These are phyloP conservation scores for Melipona bicolor DNA, from an alignment of 2,888 invertebrate genomes.

Conservation along the genomic window DNA sequence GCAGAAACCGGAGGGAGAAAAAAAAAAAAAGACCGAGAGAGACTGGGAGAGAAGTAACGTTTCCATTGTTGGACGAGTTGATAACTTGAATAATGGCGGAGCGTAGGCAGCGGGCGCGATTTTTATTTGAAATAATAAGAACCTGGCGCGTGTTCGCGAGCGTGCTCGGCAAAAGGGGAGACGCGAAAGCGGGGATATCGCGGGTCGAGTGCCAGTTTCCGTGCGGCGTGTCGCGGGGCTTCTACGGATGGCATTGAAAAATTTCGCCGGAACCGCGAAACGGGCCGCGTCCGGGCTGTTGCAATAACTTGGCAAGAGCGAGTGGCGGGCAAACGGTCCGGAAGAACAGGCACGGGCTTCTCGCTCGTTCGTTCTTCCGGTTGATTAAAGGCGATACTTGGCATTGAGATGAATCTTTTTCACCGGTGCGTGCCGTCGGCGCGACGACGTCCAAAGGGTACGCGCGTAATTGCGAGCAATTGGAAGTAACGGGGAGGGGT, in stretches of 20 bases:
- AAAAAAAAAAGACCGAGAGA: not conserved
- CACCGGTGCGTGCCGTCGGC: no score
- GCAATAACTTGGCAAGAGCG: conserved; percentile 3
- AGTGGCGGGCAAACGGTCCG: not conserved
- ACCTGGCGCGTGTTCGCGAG: conserved; percentile 3
- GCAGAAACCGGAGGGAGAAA: not conserved
- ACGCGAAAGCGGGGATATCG: not conserved
- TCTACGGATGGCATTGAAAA: not conserved
- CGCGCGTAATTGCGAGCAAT: conserved; percentile 13
- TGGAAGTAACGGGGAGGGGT: conserved; percentile 13
- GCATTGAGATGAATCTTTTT: not conserved
- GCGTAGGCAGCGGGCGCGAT: conserved; percentile 7
- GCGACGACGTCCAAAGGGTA: not conserved
- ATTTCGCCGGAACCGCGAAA: not conserved
- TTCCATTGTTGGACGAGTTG: conserved; percentile 48
- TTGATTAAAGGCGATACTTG: not conserved
- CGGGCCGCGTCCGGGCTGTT: not conserved
- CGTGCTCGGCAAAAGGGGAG: not conserved
- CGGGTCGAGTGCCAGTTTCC: conserved; percentile 21
- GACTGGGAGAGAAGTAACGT: conserved; percentile 20
- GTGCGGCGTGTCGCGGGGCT: not conserved
- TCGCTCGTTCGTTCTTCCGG: not conserved
- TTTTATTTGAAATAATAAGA: conserved; percentile 28
- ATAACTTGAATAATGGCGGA: conserved; percentile 43
- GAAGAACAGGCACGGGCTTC: not conserved